Conservation (phyloP, 2,888 invertebrate genomes). For the Ormyrus thymus region DNA sequence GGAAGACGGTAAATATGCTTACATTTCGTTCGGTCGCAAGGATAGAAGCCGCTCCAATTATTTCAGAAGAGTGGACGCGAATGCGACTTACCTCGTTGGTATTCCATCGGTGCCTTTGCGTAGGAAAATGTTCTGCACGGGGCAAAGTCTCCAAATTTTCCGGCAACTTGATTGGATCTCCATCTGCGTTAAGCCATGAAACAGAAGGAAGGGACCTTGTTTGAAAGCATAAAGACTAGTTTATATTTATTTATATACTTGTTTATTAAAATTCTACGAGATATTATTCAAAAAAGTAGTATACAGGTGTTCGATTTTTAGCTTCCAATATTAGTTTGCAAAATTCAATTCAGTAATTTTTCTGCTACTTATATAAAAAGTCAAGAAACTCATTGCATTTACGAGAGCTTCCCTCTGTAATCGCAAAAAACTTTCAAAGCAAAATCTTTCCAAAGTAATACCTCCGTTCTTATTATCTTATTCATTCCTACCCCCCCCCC, state of each 20-base stretch:
- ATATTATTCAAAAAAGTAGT: not conserved
- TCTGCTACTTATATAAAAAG: too few species aligned
- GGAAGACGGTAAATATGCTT: not conserved
- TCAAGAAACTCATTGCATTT: too few species aligned
- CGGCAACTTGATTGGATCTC: slow-evolving; percentile 94
- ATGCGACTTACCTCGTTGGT: slow-evolving; percentile 92
- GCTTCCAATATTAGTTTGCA: slow-evolving; percentile 4
- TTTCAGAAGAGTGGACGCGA: slow-evolving; percentile 26
- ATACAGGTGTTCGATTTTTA: not conserved
- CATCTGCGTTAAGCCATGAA: slow-evolving; percentile 78
- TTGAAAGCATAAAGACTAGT: too few species aligned
- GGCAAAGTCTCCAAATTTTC: slow-evolving; percentile 96
- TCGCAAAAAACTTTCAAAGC: too few species aligned
- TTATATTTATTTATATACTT: not conserved
- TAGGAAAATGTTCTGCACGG: slow-evolving; percentile 94
- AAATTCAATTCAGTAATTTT: slow-evolving; percentile 8
- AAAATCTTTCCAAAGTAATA: slow-evolving; percentile 31
- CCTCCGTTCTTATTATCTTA: slow-evolving; percentile 34
- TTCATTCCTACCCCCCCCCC: slow-evolving; percentile 18
- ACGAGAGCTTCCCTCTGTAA: too few species aligned
- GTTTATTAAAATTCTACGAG: not conserved
- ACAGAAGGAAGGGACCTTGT: slow-evolving; percentile 38
- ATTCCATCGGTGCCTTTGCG: slow-evolving; percentile 98
- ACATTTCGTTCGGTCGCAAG: not conserved
- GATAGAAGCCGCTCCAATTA: slow-evolving; percentile 13